Base-by-base conservation (phyloP, 2,888 invertebrate genomes). In the Agrochola lota region DNA sequence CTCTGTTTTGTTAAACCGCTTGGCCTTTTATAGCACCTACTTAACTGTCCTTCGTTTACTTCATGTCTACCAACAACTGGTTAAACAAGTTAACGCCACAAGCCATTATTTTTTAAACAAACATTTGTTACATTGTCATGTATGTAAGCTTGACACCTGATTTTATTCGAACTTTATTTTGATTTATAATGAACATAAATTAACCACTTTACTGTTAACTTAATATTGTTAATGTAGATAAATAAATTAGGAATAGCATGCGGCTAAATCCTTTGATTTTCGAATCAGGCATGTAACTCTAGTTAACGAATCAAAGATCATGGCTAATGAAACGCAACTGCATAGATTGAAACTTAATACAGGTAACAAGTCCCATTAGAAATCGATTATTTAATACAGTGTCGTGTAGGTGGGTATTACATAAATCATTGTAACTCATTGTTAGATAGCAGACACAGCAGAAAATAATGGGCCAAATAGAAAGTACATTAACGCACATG, bases 401-500 rank as follows among this genome's bases (percentile, higher is more conserved):
- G n/a, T n/a, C n/a, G n/a, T n/a, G 85, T 86, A 85, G 77, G 88
- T 87, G 78, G 71, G 59, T 77, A 85, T 93, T 93, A 93, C 89
- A 90, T 93, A 94, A 94, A 90, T 86, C 81, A 87, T 89, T 89
- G 87, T 87, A 89, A 89, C 86, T 86, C 82, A 88, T 91, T 90
- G 87, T 88, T 88, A 82, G 81, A 81, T 88, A 89, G 82, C 77
- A 87, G 81, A 78, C 81, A 87, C 74, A 84, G 85, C 85, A 82
- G 87, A 90, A 90, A 90, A 90, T 92, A 91, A 93, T 89, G 86
- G 89, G 84, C 85, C 80, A 87, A 91, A 91, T 92, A 92, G 92
- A 93, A 93, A 92, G 93, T 92, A 86, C 89, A 87, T 82, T 82
- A 89, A 84, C 84, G 87, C 88, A 80, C 75, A 88, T 85, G 88